Evolutionary conservation across 2,888 invertebrate species (phyloP), one percentile per base, ranked within the genome.

Genomic region (Parascotia fuliginaria): DNA sequence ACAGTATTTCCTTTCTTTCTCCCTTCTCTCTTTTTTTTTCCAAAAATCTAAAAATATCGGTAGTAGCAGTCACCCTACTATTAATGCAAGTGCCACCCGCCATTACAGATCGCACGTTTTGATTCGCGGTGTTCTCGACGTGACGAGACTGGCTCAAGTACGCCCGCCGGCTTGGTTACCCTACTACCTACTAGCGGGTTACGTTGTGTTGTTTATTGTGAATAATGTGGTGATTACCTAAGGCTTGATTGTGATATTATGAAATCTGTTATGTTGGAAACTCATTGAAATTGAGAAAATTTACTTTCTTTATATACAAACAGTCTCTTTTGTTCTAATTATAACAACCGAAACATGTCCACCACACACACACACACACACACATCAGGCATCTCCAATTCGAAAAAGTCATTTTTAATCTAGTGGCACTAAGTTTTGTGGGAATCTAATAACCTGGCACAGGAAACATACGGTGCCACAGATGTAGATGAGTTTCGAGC

Each of bases 101-200:
- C 72, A 70, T 76, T 73, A 73, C 52, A 69, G 66, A 68, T 67
- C 70, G 61, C 62, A 74, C 70, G 76, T 74, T 79, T 75, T 73
- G 77, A 77, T 79, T 72, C 72, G 44, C 36, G 31, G 51, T 34
- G 61, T 56, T 40, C 53, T 60, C 42, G 34, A 54, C 53, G 54
- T 58, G 59, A 65, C 61, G 57, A 67, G 61, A 45, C 64, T 62
- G 55, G 53, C 71, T 70, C 53, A 63, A 62, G 65, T 59, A 53
- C 51, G 37, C 42, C 63, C 58, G 62, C 55, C 52, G 62, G 67
- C 66, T 50, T 73, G 73, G 76, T 73, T 55, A 62, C 75, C 68
- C 74, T 73, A 65, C 60, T 43, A 45, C 50, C 51, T 50, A 32
- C 9, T 19, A 55, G 47, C 39, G 43, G 45, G 50, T 52, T 54